Evolutionary conservation across 2,888 invertebrate species (phyloP).

Genomic region (Alloplasta piceator): DNA sequence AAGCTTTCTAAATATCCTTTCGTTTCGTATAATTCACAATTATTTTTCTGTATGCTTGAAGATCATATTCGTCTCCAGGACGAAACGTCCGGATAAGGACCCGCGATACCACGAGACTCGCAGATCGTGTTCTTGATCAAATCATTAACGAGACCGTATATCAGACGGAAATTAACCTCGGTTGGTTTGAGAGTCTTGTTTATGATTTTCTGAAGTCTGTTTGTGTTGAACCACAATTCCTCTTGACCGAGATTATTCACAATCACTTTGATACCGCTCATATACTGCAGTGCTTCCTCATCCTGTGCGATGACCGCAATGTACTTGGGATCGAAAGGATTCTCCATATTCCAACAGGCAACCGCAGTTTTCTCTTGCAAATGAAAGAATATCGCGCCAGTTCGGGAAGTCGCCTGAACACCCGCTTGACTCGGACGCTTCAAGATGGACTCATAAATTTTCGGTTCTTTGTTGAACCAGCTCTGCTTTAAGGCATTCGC

Average conservation of each 20-base stretch:
- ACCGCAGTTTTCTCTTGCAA: conserved; percentile 81
- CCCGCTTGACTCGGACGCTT: conserved; percentile 81
- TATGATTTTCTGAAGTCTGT: conserved; percentile 81
- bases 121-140: conserved; percentile 80
- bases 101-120: conserved; percentile 69
- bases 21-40: not conserved
- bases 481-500: conserved; percentile 76
- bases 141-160: conserved; percentile 78
- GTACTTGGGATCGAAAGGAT: conserved; percentile 79
- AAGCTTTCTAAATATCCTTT: conserved; percentile 9
- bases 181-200: conserved; percentile 76
- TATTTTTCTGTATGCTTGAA: conserved; percentile 3
- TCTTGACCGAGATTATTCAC: conserved; percentile 76
- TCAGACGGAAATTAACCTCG: conserved; percentile 80
- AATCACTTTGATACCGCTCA: conserved; percentile 81
- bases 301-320: conserved; percentile 78
- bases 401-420: conserved; percentile 80
- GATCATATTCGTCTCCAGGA: conserved; percentile 76
- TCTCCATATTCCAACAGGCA: conserved; percentile 82
- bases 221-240: conserved; percentile 82
- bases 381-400: conserved; percentile 82
- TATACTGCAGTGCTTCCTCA: conserved; percentile 78
- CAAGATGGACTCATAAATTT: conserved; percentile 77
- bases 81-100: conserved; percentile 69
- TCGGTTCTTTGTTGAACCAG: conserved; percentile 71